Conservation (phyloP, 2,797 vertebrate species). For the Crenuchus spilurus region DNA sequence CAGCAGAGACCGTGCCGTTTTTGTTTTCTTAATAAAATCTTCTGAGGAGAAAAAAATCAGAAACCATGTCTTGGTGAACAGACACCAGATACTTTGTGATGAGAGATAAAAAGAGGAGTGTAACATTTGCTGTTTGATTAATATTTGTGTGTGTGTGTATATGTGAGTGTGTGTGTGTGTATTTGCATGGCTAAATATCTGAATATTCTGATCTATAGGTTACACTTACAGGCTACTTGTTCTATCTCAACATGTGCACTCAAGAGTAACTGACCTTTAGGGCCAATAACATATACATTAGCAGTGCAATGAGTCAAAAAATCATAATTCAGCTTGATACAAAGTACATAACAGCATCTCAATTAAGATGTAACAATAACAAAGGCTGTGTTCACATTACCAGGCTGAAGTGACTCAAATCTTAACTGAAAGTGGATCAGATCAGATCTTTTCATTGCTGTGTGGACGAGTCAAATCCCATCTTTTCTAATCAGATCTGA, state of each 20-base stretch:
- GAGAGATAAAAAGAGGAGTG: neutral
- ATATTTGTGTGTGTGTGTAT: neutral
- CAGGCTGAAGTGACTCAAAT: too few relatives aligned
- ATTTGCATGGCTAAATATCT: conserved; percentile 13
- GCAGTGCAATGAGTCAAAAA: conserved; percentile 23
- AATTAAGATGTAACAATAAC: too few relatives aligned
- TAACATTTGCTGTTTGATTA: neutral
- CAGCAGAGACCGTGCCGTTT: neutral
- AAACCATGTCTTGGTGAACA: neutral
- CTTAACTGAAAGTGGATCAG: too few relatives aligned
- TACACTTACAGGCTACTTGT: conserved; percentile 58
- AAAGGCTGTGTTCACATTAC: too few relatives aligned
- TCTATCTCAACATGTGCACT: conserved; percentile 48
- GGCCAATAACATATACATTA: too few relatives aligned
- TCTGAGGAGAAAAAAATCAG: neutral
- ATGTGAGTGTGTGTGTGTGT: conserved; percentile 20
- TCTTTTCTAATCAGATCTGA: too few relatives aligned
- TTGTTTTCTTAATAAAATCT: neutral
- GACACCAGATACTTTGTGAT: neutral
- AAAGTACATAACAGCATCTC: too few relatives aligned
- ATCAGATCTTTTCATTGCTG: too few relatives aligned
- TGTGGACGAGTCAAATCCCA: too few relatives aligned
- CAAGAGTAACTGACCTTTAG: conserved; percentile 49
- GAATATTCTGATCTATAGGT: conserved; percentile 52
- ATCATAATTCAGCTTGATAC: neutral